Conservation (phyloP, 2,888 invertebrate genomes). For the Caenorhabditis sinica region DNA sequence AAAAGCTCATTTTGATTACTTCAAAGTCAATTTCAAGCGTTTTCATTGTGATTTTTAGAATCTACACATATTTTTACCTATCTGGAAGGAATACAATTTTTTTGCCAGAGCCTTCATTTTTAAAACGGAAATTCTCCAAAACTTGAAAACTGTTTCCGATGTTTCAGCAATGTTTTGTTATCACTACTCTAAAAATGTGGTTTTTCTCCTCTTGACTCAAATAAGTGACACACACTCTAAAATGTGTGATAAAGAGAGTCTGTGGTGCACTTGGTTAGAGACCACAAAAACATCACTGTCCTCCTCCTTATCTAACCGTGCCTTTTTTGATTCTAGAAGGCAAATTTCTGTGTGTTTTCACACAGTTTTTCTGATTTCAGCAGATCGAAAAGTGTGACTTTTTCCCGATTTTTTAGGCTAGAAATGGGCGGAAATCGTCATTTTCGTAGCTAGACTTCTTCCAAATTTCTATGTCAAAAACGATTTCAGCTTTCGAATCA, state of each 20-base stretch:
- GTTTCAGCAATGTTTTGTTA: constrained; percentile 1
- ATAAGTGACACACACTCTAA: background rate
- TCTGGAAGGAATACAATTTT: too few species aligned
- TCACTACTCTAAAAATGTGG: background rate
- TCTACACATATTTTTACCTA: too few species aligned
- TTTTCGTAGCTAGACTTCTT: too few species aligned
- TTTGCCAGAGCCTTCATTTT: too few species aligned
- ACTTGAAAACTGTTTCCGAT: constrained; percentile 4
- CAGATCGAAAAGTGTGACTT: background rate
- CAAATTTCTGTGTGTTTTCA: constrained; percentile 5
- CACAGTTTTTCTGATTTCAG: background rate
- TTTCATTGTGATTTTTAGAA: too few species aligned
- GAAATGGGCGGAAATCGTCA: too few species aligned
- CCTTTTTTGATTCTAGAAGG: background rate
- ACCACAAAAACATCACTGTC: constrained; percentile 27
- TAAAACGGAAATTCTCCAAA: too few species aligned
- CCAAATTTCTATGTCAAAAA: too few species aligned
- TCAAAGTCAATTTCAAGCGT: too few species aligned
- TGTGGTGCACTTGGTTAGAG: constrained; percentile 31
- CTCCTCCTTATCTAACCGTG: constrained; percentile 45
- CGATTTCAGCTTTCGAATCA: too few species aligned
- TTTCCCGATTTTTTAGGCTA: too few species aligned
- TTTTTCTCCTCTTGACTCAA: background rate
- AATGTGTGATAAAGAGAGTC: constrained; percentile 35
- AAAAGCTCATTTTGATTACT: too few species aligned